Evolutionary conservation across 2,888 invertebrate genomes (phyloP), one percentile per base, ranked within the genome.

Genomic region (Mythimna lalbum): DNA sequence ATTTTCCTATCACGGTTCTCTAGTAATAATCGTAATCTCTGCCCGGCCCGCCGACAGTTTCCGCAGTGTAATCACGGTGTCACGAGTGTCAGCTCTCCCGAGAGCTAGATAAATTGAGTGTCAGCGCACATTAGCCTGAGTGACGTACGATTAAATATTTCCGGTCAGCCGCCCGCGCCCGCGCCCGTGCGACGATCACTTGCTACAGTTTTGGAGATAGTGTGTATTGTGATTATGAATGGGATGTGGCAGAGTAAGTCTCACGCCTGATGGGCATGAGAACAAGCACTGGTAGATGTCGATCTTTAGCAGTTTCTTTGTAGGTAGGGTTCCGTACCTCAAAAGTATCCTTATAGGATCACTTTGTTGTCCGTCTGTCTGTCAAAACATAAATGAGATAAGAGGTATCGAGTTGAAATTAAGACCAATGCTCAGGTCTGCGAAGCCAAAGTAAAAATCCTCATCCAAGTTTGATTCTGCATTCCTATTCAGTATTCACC

Each of bases 61-160:
- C 74, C 74, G 79, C 69, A 63, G 36, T 64, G 64, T 79, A 74
- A 78, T 74, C 64, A 61, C 43, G 63, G 69, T 69, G 78, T 78
- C 69, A 64, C 61, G 10, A 31, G 74, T 78, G 76, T 76, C 78
- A 68, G 39, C 50, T 50, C 63, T 64, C 57, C 53, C 76, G 47
- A 59, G 74, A 50, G 71, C 63, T 71, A 64, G 76, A 80, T 80
- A 76, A 80, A 79, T 79, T 67, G 76, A 65, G 80, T 76, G 78
- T 79, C 80, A 63, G 62, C 21, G 55, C 31, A 43, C 69, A 64
- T 73, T 74, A 68, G 27, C 1, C 7, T 50, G 78, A 72, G 31
- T 76, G 78, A 72, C 72, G 55, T 52, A 59, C 59, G 67, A 65
- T 79, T 80, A 76, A 76, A 80, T 72, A 76, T 72, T 68, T 76